A percentile compares a stretch with the other conserved stretches of the same genome.
These are phyloP conservation scores for Pteruthius melanotis DNA, from an alignment of 2,113 vertebrate species.

Conservation along the genomic window DNA sequence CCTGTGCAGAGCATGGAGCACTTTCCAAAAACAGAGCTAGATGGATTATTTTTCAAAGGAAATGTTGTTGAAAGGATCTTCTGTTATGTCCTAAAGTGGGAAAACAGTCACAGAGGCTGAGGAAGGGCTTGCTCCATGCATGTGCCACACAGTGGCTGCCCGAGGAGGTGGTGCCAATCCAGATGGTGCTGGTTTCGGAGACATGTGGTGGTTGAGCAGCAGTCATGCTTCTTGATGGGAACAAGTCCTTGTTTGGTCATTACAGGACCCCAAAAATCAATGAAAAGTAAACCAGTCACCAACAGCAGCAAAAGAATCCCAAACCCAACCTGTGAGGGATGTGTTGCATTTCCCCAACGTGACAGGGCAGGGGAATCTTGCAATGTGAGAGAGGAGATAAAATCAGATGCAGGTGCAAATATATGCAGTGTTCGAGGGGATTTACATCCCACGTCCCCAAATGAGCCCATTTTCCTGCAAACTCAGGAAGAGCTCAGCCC, in stretches of 20 bases:
- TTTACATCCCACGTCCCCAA: constrained; percentile 26
- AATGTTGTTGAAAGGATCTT: constrained; percentile 76
- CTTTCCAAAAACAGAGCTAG: constrained; percentile 76
- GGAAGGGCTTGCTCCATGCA: constrained; percentile 2
- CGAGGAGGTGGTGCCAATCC: neutral
- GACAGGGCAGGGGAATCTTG: neutral
- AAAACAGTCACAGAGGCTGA: constrained; percentile 27
- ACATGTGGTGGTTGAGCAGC: neutral
- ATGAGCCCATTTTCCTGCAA: constrained; percentile 48
- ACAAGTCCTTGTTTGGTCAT: neutral
- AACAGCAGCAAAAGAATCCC: neutral
- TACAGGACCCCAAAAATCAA: neutral
- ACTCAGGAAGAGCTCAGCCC: constrained; percentile 32
- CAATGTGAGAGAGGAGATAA: neutral
- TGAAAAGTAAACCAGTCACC: neutral
- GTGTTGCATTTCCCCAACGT: accelerated
- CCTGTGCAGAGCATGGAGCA: constrained; percentile 71
- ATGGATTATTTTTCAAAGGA: constrained; percentile 82
- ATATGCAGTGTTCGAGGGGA: neutral
- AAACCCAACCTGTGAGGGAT: neutral
- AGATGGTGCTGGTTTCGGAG: neutral
- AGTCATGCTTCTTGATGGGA: neutral
- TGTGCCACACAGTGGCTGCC: neutral
- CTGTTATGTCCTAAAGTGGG: constrained; percentile 62
- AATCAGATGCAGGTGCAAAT: constrained; percentile 34